Base-by-base conservation (phyloP, 2,113 vertebrate species). In the Martes martes region DNA sequence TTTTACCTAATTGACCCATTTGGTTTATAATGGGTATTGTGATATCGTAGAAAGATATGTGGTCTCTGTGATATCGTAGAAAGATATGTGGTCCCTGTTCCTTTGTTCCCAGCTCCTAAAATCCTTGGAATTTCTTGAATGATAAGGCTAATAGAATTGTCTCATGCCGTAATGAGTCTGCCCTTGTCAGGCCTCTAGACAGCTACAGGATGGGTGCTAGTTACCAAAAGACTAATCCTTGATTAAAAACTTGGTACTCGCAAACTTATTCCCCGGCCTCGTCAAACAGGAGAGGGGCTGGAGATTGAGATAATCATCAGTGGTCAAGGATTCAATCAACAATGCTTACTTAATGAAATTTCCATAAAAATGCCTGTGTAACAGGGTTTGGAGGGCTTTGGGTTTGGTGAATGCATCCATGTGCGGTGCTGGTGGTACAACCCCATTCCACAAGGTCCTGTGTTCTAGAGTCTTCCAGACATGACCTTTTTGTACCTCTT, bases 91-190 rank as follows among this genome's bases (percentile, higher is more conserved):
- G 59, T 89, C 24, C 15, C 21, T 28, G 50, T 89, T 89, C 79
- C 24, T 91, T 78, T 84, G 59, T 93, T 89, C 26, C 57, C 36
- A 84, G 24, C 33, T 84, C 18, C 69, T 89, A 93, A 89, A 89
- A 92, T n/a, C 31, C 59, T 96, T 89, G 85, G 78, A 89, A 96
- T 76, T 26, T 74, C 71, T 24, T 65, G n/a, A 96, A 33, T 71
- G 36, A 42, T 39, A 45, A 73, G 11, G 13, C 26, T 11, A 18
- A 78, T 0, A 73, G 73, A 86, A 63, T 36, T 52, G 15, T 74
- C 10, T 81, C 47, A 33, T 31, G 31, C 63, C 36, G 15, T 73
- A 45, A 67, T 69, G 39, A 71, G 6, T 16, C 1, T 28, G 52
- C 33, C 69, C 63, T 74, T 84, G 45, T 18, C 33, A 11, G 28